Percentiles rank a stretch among this genome's conserved stretches.
Evolutionary conservation across 1,140 invertebrate genomes (phyloP).

Genomic region (Bilobella aurantiaca): DNA sequence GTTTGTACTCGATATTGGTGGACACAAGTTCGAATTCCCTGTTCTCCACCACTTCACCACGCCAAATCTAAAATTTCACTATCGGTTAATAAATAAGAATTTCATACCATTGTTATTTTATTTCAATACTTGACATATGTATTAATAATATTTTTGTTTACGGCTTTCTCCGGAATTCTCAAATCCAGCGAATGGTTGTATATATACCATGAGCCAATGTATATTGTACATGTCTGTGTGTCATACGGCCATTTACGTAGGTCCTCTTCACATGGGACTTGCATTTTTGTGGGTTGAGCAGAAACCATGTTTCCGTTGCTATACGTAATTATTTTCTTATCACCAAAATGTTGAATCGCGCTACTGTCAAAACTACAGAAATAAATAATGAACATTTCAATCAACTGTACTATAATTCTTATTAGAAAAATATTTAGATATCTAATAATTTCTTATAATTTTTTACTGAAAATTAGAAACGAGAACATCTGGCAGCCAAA

Average conservation of each 20-base stretch:
- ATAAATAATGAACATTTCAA: too few species aligned
- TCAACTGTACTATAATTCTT: too few species aligned
- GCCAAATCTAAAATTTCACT: constrained; percentile 24
- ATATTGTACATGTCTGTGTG: constrained; percentile 27
- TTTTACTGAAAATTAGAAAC: constrained; percentile 38
- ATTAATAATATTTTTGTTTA: too few species aligned
- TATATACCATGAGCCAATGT: constrained; percentile 34
- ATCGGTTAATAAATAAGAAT: too few species aligned
- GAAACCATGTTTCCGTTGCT: constrained; percentile 17
- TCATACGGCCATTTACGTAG: constrained; percentile 34
- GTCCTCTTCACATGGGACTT: constrained; percentile 30
- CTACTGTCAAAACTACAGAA: constrained; percentile 27
- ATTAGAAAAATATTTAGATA: too few species aligned
- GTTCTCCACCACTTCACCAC: constrained; percentile 12
- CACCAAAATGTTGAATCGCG: constrained; percentile 34
- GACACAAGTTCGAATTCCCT: constrained; percentile 26
- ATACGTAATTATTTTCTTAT: constrained; percentile 20
- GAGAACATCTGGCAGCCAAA: constrained; percentile 42
- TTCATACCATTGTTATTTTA: too few species aligned
- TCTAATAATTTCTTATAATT: background rate
- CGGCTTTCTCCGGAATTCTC: constrained; percentile 13
- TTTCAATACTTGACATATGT: too few species aligned
- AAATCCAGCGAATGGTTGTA: constrained; percentile 26
- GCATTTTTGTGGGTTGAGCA: constrained; percentile 31
- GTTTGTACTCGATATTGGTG: constrained; percentile 4